Conservation (phyloP, 2,797 vertebrate species). For the Leontopithecus rosalia region DNA sequence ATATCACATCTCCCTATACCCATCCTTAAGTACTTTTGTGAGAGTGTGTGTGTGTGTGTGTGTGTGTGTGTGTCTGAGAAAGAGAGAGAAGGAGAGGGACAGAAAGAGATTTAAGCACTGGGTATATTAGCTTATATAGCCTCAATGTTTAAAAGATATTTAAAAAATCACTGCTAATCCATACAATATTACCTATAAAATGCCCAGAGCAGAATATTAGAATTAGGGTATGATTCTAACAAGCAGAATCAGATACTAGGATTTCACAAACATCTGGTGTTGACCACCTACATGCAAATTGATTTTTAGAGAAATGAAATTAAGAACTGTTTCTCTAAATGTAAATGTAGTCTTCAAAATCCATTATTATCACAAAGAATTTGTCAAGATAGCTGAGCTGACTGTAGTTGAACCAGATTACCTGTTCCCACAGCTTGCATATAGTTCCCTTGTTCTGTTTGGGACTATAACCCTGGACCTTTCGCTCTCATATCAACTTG, state of each 20-base stretch:
- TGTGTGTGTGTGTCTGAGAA: neutral
- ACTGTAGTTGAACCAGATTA: neutral
- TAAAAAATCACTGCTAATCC: neutral
- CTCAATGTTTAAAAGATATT: neutral
- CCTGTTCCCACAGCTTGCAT: neutral
- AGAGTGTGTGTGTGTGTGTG: neutral
- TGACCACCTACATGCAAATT: neutral
- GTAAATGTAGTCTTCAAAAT: neutral
- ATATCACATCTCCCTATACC: neutral
- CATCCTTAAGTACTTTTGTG: neutral
- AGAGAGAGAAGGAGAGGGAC: too few relatives aligned
- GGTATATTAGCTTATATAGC: neutral
- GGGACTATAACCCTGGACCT: neutral
- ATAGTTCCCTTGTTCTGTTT: neutral
- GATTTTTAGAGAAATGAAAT: neutral
- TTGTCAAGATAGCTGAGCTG: neutral
- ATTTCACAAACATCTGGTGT: slow-evolving; percentile 11
- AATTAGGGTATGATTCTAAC: neutral
- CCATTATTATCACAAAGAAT: neutral
- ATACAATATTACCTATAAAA: neutral
- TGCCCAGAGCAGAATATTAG: neutral
- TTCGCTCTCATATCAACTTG: neutral
- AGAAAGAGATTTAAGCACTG: neutral
- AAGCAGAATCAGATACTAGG: neutral
- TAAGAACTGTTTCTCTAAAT: slow-evolving; percentile 1